Evolutionary conservation across 2,888 invertebrate species (phyloP), one percentile per base, ranked within the genome.

Genomic region (Entomobrya proxima): DNA sequence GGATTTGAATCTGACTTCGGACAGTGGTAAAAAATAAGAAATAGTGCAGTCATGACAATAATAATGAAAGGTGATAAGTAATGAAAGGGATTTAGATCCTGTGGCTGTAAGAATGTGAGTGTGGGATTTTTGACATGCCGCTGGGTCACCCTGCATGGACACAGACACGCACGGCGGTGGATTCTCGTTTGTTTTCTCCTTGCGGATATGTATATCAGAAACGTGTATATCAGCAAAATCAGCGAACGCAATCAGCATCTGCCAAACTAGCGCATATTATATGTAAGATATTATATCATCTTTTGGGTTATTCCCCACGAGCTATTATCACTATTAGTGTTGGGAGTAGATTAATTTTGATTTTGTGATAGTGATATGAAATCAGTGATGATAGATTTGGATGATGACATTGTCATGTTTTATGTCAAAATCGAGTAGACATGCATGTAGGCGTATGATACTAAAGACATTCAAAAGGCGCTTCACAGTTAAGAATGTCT

Each of bases 221-320:
- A 75, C 50, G 15, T 18, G 6, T 55, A n/a, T n/a, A n/a, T n/a
- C n/a, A n/a, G 27, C 40, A 24, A 50, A 81, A 85, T 85, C 80
- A 85, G 47, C 58, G 44, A 72, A 81, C 69, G 80, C 81, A 86
- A 86, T 86, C 81, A 86, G 77, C 86, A 81, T 69, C 80, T 86
- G 86, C 81, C 86, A 86, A 77, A 86, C 81, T 69, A 75, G 58
- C 77, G 50, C 47, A 40, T 30, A n/a, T n/a, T n/a, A n/a, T n/a
- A n/a, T n/a, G n/a, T n/a, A n/a, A n/a, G n/a, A n/a, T n/a, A n/a
- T n/a, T n/a, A n/a, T n/a, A n/a, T n/a, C n/a, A n/a, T n/a, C n/a
- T n/a, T n/a, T n/a, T n/a, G 32, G 37, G 35, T 35, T 44, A 7
- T 50, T 18, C 50, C 76, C 86, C 76, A 85, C 40, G 24, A 85